Percentiles rank a stretch among this genome's conserved stretches.
phyloP scores from a whole-genome alignment of 2,797 vertebrate species.

The Martes flavigula region DNA sequence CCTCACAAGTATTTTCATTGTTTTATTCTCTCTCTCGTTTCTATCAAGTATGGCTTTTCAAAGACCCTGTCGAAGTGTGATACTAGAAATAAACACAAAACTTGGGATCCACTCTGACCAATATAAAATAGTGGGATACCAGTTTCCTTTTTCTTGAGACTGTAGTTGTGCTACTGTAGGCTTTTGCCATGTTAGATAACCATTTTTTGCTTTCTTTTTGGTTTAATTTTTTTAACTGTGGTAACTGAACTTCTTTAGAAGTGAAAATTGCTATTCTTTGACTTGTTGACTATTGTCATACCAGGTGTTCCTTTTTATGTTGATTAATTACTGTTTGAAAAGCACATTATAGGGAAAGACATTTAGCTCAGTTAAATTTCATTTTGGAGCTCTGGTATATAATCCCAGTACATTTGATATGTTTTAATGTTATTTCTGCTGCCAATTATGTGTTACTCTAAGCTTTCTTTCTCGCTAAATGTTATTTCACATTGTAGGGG shows the following conservation, averaged over 20 bases:
- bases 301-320: not conserved
- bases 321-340: constrained; percentile 11
- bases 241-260: not conserved
- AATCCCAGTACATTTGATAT: not conserved
- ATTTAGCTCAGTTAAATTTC: constrained; percentile 30
- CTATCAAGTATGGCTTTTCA: not conserved
- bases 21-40: not conserved
- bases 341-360: not conserved
- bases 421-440: not conserved
- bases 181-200: not conserved
- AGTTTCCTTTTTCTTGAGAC: not conserved
- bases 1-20: not conserved
- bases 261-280: not conserved
- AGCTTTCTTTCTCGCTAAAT: not conserved
- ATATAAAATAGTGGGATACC: not conserved
- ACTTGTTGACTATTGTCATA: not conserved
- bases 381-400: not conserved
- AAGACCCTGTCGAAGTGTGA: not conserved
- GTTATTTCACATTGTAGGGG: not conserved
- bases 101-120: not conserved
- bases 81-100: not conserved
- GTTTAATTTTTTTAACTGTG: constrained; percentile 9
- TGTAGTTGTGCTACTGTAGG: not conserved
- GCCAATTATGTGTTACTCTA: not conserved
- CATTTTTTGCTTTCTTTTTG: not conserved